Percentiles rank a stretch among this genome's conserved stretches.
These are phyloP conservation scores for Cheilosia vernalis DNA, from an alignment of 2,888 invertebrate genomes.

Conservation along the genomic window DNA sequence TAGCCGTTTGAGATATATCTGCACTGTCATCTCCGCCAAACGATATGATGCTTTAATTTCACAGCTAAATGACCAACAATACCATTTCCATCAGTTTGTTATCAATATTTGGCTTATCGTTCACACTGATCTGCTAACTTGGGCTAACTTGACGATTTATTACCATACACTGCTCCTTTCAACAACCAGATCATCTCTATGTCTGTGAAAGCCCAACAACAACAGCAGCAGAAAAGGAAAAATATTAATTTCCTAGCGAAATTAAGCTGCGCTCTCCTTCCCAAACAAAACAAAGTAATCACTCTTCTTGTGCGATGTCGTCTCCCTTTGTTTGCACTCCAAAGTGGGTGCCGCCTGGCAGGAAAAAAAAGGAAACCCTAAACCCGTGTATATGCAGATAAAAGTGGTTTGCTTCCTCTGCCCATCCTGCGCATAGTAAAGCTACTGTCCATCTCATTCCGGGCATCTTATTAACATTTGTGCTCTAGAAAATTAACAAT, in stretches of 20 bases:
- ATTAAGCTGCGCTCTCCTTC: conserved; percentile 24
- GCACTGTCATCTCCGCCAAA: too few species aligned
- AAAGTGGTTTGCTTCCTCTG: conserved; percentile 64
- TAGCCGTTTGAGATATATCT: background rate
- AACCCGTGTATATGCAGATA: conserved; percentile 57
- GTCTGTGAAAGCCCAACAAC: conserved; percentile 15
- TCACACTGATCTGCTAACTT: background rate
- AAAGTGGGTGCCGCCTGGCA: conserved; percentile 27
- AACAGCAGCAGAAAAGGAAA: background rate
- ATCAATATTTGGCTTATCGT: conserved; percentile 65
- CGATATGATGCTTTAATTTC: conserved; percentile 42
- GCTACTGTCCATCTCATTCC: conserved; percentile 41
- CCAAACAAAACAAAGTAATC: conserved; percentile 69
- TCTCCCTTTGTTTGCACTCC: conserved; percentile 64
- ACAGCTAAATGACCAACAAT: conserved; percentile 50
- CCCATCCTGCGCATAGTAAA: too few species aligned
- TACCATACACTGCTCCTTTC: background rate
- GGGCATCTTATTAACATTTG: conserved; percentile 75
- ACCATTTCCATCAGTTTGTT: conserved; percentile 43
- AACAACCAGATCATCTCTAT: conserved; percentile 47
- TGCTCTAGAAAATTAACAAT: conserved; percentile 73
- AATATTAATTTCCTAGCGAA: conserved; percentile 71
- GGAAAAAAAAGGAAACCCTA: conserved; percentile 1
- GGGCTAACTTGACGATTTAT: conserved; percentile 17
- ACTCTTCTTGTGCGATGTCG: conserved; percentile 64